Evolutionary conservation across 2,888 invertebrate species (phyloP).

Genomic region (Icerya purchasi): DNA sequence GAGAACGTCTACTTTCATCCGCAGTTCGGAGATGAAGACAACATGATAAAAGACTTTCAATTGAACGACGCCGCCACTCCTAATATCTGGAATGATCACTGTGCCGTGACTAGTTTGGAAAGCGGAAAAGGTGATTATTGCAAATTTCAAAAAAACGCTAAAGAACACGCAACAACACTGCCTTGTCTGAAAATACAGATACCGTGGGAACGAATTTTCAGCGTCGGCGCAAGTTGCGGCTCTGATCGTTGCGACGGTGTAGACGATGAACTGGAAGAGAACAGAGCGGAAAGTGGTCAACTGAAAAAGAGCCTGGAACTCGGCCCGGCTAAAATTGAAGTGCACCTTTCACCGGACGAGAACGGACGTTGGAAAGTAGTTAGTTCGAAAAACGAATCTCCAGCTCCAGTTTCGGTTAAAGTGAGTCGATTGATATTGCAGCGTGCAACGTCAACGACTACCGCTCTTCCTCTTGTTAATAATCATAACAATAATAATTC

Average conservation of each 20-base stretch:
- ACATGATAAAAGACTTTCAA: neutral
- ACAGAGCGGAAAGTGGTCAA: neutral
- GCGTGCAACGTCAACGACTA: neutral
- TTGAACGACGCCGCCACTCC: neutral
- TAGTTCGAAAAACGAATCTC: neutral
- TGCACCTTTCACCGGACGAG: constrained; percentile 10
- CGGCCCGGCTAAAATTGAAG: constrained; percentile 15
- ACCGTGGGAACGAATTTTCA: constrained; percentile 15
- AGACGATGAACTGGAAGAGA: neutral
- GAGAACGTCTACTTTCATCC: neutral
- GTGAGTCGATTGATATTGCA: constrained; percentile 13
- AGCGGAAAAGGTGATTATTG: neutral
- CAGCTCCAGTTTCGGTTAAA: constrained; percentile 11
- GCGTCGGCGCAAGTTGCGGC: too few species aligned
- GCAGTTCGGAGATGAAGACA: neutral
- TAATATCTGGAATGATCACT: neutral
- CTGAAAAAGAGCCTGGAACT: constrained; percentile 12
- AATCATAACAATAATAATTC: neutral
- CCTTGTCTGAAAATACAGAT: constrained; percentile 12
- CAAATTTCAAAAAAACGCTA: neutral
- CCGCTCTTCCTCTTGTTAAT: neutral
- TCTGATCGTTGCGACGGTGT: too few species aligned
- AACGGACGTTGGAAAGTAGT: constrained; percentile 9
- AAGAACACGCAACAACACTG: neutral
- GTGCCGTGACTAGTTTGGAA: neutral